Evolutionary conservation across 92 coral and sea anemone genomes (phyloP).

Genomic region (Heteractis magnifica): DNA sequence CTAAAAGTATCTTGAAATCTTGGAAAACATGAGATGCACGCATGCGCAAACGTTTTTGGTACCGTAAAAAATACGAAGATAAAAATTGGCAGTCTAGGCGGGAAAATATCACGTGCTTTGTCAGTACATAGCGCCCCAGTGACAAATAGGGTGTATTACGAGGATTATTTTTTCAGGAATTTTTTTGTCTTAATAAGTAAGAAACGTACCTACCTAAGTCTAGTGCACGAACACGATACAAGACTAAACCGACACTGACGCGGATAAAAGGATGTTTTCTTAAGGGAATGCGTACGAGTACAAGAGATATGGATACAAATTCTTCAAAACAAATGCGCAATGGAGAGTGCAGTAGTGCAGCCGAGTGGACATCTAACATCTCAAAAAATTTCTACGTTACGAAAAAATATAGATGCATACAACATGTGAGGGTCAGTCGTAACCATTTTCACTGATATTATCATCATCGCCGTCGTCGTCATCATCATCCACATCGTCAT

Average conservation of each 20-base stretch:
- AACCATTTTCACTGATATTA: slow-evolving; percentile 48
- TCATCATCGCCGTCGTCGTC: slow-evolving; percentile 30
- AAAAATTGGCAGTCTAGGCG: too few relatives aligned
- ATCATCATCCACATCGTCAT: slow-evolving; percentile 50
- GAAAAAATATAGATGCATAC: not conserved
- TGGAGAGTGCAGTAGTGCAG: not conserved
- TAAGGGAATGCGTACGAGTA: not conserved
- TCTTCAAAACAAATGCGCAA: not conserved
- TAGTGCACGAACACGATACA: not conserved
- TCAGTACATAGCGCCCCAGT: too few relatives aligned
- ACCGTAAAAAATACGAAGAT: too few relatives aligned
- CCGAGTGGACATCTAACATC: not conserved
- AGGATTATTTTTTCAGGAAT: not conserved
- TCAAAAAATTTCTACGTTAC: not conserved
- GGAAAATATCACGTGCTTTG: too few relatives aligned
- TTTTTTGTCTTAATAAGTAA: not conserved
- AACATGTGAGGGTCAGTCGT: slow-evolving; percentile 19
- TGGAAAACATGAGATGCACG: too few relatives aligned
- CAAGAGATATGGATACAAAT: not conserved
- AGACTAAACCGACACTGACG: not conserved
- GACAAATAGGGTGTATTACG: too few relatives aligned
- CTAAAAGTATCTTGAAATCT: too few relatives aligned
- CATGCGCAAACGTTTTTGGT: too few relatives aligned
- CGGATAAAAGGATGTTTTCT: not conserved
- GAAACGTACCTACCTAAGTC: not conserved